Percentiles rank a stretch among this genome's conserved stretches.
Evolutionary conservation across 2,113 vertebrate genomes (phyloP).

Genomic region (Nipponia nippon): DNA sequence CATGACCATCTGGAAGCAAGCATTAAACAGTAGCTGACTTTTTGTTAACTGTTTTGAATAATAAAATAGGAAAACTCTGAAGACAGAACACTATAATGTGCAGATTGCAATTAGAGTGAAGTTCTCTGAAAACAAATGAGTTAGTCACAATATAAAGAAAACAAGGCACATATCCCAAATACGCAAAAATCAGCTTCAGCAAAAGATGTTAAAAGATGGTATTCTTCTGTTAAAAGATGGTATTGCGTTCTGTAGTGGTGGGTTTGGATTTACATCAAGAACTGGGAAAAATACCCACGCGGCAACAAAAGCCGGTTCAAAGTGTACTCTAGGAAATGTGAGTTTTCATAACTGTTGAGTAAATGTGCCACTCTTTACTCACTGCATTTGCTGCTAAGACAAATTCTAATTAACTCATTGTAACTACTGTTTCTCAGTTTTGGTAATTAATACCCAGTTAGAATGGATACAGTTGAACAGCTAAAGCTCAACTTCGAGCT

Average conservation of each 20-base stretch:
- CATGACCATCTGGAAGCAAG: not conserved
- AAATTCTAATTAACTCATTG: slow-evolving; percentile 31
- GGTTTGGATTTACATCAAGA: slow-evolving; percentile 40
- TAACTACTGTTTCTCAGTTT: slow-evolving; percentile 27
- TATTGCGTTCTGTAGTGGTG: not conserved
- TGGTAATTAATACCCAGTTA: slow-evolving; percentile 17
- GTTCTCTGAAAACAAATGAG: not conserved
- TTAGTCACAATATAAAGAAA: not conserved
- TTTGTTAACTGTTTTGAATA: not conserved
- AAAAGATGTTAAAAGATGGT: not conserved
- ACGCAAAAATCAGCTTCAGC: not conserved
- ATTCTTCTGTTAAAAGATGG: not conserved
- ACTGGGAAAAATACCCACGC: slow-evolving; percentile 2
- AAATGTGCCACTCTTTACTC: slow-evolving; percentile 24
- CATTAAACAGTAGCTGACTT: not conserved
- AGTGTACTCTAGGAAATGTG: slow-evolving; percentile 11
- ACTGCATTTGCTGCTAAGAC: slow-evolving; percentile 6
- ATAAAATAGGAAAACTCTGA: not conserved
- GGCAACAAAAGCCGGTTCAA: slow-evolving; percentile 8
- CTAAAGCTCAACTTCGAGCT: not conserved
- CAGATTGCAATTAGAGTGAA: not conserved
- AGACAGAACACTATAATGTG: not conserved
- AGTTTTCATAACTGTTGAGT: slow-evolving; percentile 1
- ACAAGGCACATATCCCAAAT: not conserved
- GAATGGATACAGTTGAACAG: not conserved